These are phyloP conservation scores for Myocastor coypus DNA, from an alignment of 2,113 vertebrate species.

Conservation along the genomic window DNA sequence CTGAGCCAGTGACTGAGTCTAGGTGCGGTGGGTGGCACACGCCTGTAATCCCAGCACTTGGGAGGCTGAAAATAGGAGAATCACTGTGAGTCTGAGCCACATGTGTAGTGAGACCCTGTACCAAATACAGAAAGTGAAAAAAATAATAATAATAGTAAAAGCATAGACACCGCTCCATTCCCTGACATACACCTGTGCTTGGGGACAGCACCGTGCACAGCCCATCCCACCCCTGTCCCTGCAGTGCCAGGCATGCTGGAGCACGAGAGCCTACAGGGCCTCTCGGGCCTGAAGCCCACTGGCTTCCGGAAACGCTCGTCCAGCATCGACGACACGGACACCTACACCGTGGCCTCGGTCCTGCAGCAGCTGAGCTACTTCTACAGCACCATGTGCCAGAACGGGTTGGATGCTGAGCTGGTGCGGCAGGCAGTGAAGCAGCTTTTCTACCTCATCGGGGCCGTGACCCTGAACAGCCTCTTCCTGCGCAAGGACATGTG, in stretches of 20 bases:
- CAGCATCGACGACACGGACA: constrained; percentile 92
- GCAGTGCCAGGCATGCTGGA: constrained; percentile 97
- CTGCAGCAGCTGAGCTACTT: constrained; percentile 94
- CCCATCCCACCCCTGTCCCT: not conserved
- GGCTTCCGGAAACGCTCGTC: constrained; percentile 97
- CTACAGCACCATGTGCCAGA: constrained; percentile 94
- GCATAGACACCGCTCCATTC: not conserved
- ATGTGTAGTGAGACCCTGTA: too few relatives aligned
- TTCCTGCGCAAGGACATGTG: constrained; percentile 99
- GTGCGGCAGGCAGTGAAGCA: constrained; percentile 93
- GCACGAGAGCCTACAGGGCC: constrained; percentile 97
- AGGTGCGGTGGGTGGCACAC: too few relatives aligned
- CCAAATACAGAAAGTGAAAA: too few relatives aligned
- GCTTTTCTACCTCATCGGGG: constrained; percentile 94
- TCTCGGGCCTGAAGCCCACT: constrained; percentile 96
- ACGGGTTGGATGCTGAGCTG: constrained; percentile 93
- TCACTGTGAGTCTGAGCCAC: too few relatives aligned
- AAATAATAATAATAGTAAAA: not conserved
- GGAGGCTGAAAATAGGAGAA: too few relatives aligned
- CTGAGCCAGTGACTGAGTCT: too few relatives aligned
- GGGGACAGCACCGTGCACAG: not conserved
- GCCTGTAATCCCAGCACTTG: too few relatives aligned
- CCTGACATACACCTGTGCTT: not conserved
- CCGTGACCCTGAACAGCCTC: constrained; percentile 94
- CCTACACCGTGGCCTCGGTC: constrained; percentile 93